A percentile compares a stretch with the other conserved stretches of the same genome.
phyloP scores from a whole-genome alignment of 92 coral and sea anemone species.

The Zoanthus sociatus region DNA sequence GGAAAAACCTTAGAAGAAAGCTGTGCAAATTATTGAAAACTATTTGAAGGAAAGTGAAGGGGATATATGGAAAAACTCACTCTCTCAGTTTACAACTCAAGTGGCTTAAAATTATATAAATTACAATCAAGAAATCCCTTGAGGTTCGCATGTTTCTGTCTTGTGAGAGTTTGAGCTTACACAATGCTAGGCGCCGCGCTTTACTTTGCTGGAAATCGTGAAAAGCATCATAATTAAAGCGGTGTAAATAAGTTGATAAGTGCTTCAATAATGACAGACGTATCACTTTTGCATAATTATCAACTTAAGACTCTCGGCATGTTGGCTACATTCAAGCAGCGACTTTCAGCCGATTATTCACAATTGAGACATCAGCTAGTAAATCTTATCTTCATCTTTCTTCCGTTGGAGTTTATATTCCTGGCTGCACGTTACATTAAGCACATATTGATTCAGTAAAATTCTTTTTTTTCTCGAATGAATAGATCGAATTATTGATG shows the following conservation, averaged over 20 bases:
- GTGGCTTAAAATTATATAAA: no score
- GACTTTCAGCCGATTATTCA: neutral
- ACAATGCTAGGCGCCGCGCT: no score
- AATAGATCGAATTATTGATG: neutral
- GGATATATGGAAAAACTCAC: no score
- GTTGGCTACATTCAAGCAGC: neutral
- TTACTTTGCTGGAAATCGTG: neutral
- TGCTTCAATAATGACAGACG: slow-evolving; percentile 3
- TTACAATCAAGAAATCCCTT: no score
- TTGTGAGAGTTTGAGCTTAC: no score
- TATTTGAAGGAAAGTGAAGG: no score
- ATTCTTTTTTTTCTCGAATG: neutral
- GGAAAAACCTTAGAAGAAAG: no score
- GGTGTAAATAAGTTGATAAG: slow-evolving; percentile 33
- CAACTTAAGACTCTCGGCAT: neutral
- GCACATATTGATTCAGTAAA: neutral
- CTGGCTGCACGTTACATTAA: neutral
- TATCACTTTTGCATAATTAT: neutral
- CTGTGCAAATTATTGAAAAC: no score
- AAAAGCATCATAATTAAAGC: neutral
- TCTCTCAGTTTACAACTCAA: no score
- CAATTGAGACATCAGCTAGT: neutral
- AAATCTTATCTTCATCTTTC: neutral
- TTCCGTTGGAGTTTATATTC: neutral
- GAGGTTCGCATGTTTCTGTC: no score